These are phyloP conservation scores for Rhagium mordax DNA, from an alignment of 2,888 invertebrate species.

Conservation along the genomic window DNA sequence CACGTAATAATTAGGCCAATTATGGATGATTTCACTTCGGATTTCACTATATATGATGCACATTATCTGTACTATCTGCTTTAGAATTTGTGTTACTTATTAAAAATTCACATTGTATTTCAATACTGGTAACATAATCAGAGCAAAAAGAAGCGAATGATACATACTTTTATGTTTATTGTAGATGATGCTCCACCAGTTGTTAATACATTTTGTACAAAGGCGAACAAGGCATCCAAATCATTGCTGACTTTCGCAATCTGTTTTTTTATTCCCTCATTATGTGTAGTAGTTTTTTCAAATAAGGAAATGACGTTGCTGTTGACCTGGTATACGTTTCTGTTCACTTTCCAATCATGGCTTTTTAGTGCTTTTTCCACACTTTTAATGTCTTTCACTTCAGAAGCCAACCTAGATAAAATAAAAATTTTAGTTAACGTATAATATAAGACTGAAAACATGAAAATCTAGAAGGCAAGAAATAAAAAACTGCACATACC, in stretches of 20 bases:
- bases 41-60: too few relatives aligned
- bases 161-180: conserved; percentile 6
- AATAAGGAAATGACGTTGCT: conserved; percentile 60
- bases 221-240: conserved; percentile 52
- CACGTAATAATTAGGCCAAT: too few relatives aligned
- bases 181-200: conserved; percentile 31
- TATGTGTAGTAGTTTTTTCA: conserved; percentile 60
- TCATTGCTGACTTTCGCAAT: conserved; percentile 50
- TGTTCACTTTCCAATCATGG: conserved; percentile 65
- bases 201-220: conserved; percentile 46
- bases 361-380: conserved; percentile 72
- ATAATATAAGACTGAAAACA: too few relatives aligned
- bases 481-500: too few relatives aligned
- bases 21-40: too few relatives aligned
- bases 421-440: conserved; percentile 35
- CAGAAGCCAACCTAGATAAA: conserved; percentile 72
- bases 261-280: conserved; percentile 56
- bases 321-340: conserved; percentile 61
- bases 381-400: conserved; percentile 73
- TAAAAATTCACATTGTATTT: too few relatives aligned
- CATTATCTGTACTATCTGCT: too few relatives aligned
- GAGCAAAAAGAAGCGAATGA: too few relatives aligned
- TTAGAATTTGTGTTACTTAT: too few relatives aligned
- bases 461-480: too few relatives aligned
- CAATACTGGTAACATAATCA: too few relatives aligned